Evolutionary conservation across 1,140 invertebrate genomes (phyloP).

Genomic region (Tenebrio molitor): DNA sequence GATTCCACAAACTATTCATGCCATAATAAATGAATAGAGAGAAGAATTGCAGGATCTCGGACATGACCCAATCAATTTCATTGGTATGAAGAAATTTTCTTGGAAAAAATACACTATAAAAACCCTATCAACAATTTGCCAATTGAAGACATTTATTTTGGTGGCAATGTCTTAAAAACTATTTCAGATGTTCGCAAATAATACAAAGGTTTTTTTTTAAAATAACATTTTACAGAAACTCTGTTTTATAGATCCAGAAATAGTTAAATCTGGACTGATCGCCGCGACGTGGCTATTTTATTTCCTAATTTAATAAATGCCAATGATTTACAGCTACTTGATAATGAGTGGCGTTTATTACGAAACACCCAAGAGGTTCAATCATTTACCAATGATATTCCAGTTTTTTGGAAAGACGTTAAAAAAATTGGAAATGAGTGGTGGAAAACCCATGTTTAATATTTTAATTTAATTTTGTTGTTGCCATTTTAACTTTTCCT

Average conservation of each 20-base stretch:
- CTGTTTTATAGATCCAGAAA: constrained; percentile 9
- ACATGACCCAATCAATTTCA: too few relatives aligned
- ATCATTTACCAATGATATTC: neutral
- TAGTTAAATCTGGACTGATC: neutral
- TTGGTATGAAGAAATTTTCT: too few relatives aligned
- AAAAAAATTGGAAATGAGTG: neutral
- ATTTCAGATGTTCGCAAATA: constrained; percentile 18
- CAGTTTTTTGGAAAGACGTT: neutral
- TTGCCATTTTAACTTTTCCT: too few relatives aligned
- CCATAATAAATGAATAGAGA: too few relatives aligned
- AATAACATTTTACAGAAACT: constrained; percentile 18
- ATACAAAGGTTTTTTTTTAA: constrained; percentile 6
- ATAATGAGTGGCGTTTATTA: constrained; percentile 34
- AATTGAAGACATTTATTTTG: constrained; percentile 40
- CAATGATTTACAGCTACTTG: constrained; percentile 2
- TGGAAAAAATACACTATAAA: constrained; percentile 43
- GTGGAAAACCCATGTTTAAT: neutral
- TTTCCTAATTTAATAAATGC: neutral
- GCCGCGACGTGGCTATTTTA: neutral
- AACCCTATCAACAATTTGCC: constrained; percentile 40
- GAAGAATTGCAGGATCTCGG: too few relatives aligned
- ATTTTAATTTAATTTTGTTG: neutral
- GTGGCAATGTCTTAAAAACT: neutral
- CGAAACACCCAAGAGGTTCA: neutral
- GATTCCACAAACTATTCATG: too few relatives aligned